Percentiles rank a stretch among this genome's conserved stretches.
phyloP scores from a whole-genome alignment of 2,797 vertebrate species.

The Cyclura pinguis region DNA sequence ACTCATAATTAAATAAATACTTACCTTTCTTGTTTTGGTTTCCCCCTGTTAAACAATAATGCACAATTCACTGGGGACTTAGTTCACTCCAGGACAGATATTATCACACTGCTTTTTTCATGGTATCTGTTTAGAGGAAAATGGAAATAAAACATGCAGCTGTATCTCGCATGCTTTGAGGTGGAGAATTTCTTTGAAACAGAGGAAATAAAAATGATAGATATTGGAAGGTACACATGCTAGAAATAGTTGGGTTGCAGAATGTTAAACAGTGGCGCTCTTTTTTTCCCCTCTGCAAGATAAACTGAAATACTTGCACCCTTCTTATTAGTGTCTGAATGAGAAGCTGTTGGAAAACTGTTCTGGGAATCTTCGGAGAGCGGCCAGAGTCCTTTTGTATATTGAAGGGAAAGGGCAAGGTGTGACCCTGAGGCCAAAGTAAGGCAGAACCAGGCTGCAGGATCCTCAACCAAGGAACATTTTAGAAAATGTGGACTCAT shows the following conservation, averaged over 20 bases:
- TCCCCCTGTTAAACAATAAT: conserved; percentile 22
- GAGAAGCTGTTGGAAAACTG: neutral
- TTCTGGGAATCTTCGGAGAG: neutral
- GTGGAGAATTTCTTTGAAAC: neutral
- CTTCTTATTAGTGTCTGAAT: neutral
- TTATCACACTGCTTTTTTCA: neutral
- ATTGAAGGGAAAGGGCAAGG: too few species aligned
- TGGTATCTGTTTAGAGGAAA: neutral
- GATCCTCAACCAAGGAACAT: too few species aligned
- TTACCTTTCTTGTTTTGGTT: neutral
- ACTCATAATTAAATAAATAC: conserved; percentile 11
- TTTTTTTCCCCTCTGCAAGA: too few species aligned
- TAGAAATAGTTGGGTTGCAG: neutral
- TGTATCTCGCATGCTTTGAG: neutral
- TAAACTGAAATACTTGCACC: neutral
- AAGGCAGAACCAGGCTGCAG: too few species aligned
- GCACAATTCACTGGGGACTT: neutral
- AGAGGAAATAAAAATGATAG: neutral
- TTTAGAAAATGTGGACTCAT: too few species aligned
- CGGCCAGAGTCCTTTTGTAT: neutral
- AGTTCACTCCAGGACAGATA: conserved; percentile 6
- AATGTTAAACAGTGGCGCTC: neutral
- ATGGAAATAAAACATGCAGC: neutral
- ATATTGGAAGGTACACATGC: neutral
- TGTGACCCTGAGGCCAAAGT: too few species aligned